Percentiles rank a stretch among this genome's conserved stretches.
These are phyloP conservation scores for Drosophila pseudoananassae DNA, from an alignment of 1,140 invertebrate species.

Conservation along the genomic window DNA sequence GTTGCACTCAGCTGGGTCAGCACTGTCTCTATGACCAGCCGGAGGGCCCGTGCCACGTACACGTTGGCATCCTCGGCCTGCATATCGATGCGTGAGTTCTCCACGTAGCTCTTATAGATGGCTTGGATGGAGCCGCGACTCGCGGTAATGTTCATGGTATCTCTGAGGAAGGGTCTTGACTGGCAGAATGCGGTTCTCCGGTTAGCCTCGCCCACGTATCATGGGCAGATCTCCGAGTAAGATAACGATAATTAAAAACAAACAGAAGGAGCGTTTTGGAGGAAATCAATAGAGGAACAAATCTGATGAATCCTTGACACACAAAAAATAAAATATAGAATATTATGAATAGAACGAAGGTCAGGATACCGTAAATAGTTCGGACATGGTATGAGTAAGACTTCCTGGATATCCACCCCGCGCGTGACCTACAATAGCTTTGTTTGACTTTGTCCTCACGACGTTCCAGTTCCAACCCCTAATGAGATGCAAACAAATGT, in stretches of 20 bases:
- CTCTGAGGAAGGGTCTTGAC: neutral
- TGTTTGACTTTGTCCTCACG: conserved; percentile 38
- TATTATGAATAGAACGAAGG: neutral
- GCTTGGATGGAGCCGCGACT: neutral
- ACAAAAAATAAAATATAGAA: no score
- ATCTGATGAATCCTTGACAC: neutral
- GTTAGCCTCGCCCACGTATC: neutral
- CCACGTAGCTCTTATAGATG: conserved; percentile 48
- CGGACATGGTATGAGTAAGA: neutral
- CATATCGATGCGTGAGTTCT: conserved; percentile 48
- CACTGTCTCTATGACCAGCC: conserved; percentile 55
- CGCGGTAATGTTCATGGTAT: conserved; percentile 21
- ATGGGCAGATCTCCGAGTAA: neutral
- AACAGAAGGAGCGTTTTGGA: neutral
- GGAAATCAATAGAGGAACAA: neutral
- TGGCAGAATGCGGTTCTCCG: neutral
- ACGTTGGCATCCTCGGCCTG: conserved; percentile 57
- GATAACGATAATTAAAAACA: conserved; percentile 31
- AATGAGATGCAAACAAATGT: conserved; percentile 44
- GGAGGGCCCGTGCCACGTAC: conserved; percentile 46
- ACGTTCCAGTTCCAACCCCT: conserved; percentile 1
- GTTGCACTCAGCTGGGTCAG: conserved; percentile 58
- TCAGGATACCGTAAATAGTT: neutral
- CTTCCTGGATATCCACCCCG: neutral
- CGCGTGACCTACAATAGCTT: conserved; percentile 32